A percentile compares a stretch with the other conserved stretches of the same genome.
These are phyloP conservation scores for Halictus rubicundus DNA, from an alignment of 1,140 invertebrate genomes.

Conservation along the genomic window DNA sequence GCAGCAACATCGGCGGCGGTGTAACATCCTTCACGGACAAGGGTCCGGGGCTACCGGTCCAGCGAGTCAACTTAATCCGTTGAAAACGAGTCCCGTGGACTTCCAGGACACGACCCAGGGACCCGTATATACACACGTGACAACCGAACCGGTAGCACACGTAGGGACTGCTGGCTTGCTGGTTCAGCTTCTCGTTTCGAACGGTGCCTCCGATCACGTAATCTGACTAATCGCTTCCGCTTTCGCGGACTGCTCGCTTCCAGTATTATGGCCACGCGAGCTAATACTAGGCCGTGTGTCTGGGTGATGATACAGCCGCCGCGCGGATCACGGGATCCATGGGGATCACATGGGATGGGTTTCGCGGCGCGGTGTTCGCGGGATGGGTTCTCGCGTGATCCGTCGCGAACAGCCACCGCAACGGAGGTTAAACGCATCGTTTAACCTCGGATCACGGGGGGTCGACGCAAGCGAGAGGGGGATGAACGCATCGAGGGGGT, in stretches of 20 bases:
- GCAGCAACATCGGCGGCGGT: too few species aligned
- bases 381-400: conserved; percentile 39
- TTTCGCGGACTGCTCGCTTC: conserved; percentile 63
- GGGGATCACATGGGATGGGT: too few species aligned
- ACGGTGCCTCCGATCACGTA: conserved; percentile 70
- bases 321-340: background rate
- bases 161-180: too few species aligned
- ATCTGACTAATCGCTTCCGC: conserved; percentile 74
- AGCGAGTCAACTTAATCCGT: conserved; percentile 69
- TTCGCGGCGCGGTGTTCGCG: conserved; percentile 10
- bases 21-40: conserved; percentile 19
- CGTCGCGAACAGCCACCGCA: conserved; percentile 46
- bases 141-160: conserved; percentile 43
- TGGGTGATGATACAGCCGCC: conserved; percentile 55
- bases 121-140: conserved; percentile 20
- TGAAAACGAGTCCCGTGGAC: conserved; percentile 52
- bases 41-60: conserved; percentile 26
- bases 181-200: conserved; percentile 34
- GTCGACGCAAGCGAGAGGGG: background rate
- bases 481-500: background rate
- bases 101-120: conserved; percentile 39
- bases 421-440: conserved; percentile 54
- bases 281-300: conserved; percentile 54
- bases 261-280: conserved; percentile 71
- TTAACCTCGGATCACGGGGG: conserved; percentile 47